Evolutionary conservation across 2,888 invertebrate species (phyloP), one percentile per base, ranked within the genome.

Genomic region (Congeria kusceri): DNA sequence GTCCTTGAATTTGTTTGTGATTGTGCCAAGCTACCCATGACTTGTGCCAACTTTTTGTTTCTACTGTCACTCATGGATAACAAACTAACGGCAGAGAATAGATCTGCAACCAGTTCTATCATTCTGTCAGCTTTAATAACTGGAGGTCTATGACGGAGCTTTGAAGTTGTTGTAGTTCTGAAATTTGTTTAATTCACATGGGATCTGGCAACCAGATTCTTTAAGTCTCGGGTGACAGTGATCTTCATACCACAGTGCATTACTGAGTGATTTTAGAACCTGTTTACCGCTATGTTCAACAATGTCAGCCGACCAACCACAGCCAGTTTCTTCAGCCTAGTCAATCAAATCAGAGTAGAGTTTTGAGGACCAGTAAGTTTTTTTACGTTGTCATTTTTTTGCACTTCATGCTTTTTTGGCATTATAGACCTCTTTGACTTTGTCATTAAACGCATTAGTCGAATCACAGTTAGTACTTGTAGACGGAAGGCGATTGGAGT

Each of bases 351-450:
- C 49, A 4, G 7, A n/a, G 49, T 49, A 49, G 3, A 49, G 49
- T 49, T 49, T 49, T 49, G 49, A 9, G 49, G 49, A 49, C 49
- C 49, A 49, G 49, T 9, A 20, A 49, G 18, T 49, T 49, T 49
- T 15, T 49, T 49, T 49, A 18, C 49, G 3, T n/a, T 49, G 3
- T 3, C 4, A 13, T 49, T 20, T 49, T 4, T 32, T 4, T 32
- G 4, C 9, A 32, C 32, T 32, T 32, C 32, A 32, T 32, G 15
- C 15, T 49, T 49, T 20, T 49, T 49, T 4, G 49, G 49, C 49
- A 49, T 49, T 9, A n/a, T 18, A 13, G 3, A 49, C 13, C 3
- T 13, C 49, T 49, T 49, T 4, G 49, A 49, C 18, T 49, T 49
- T 3, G 4, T 20, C 49, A 49, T 49, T 20, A 49, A 20, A 49